Percentiles rank a stretch among this genome's conserved stretches.
These are phyloP conservation scores for Hydrophis major DNA, from an alignment of 2,797 vertebrate genomes.

Conservation along the genomic window DNA sequence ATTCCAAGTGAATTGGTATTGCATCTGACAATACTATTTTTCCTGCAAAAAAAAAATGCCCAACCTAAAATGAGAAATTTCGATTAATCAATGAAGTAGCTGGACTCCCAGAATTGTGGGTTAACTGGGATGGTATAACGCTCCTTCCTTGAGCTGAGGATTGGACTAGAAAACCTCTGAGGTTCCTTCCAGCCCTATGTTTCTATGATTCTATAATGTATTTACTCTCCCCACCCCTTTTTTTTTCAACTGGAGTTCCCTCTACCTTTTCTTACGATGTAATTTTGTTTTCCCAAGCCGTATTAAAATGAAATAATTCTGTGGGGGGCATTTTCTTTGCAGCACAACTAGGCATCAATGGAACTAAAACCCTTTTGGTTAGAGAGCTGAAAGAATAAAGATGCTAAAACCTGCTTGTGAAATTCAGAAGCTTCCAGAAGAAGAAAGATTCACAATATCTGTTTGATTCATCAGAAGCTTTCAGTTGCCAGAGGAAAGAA, in stretches of 20 bases:
- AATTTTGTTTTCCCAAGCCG: background rate
- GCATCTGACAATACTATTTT: constrained; percentile 7
- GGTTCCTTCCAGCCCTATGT: background rate
- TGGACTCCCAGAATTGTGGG: background rate
- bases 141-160: background rate
- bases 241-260: background rate
- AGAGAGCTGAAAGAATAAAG: background rate
- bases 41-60: background rate
- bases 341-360: background rate
- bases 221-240: background rate
- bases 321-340: background rate
- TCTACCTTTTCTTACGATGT: background rate
- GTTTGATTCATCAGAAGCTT: background rate
- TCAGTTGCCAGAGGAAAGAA: background rate
- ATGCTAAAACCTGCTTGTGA: background rate
- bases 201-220: background rate
- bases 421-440: background rate
- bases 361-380: background rate
- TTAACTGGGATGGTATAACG: background rate
- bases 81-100: no score
- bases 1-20: background rate
- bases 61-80: background rate
- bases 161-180: background rate
- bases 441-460: background rate
- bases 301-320: background rate